These are phyloP conservation scores for Prinia subflava DNA, from an alignment of 2,113 vertebrate species.

Conservation along the genomic window DNA sequence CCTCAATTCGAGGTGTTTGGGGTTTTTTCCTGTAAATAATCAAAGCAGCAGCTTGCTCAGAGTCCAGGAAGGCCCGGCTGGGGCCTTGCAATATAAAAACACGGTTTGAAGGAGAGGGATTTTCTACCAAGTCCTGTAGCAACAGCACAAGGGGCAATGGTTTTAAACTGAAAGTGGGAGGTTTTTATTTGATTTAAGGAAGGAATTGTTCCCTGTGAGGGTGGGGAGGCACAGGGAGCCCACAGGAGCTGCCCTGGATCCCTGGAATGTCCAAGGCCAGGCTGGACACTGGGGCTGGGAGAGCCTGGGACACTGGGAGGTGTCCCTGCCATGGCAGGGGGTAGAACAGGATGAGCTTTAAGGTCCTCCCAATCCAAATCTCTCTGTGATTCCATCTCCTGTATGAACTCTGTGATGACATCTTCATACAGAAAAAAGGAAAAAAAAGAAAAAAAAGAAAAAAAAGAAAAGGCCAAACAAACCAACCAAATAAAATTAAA, in stretches of 20 bases:
- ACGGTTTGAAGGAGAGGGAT: background rate
- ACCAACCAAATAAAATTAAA: background rate
- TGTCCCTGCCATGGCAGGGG: accelerated
- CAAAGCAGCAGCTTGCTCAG: background rate
- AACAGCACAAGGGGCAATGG: background rate
- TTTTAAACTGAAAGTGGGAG: background rate
- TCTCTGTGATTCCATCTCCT: background rate
- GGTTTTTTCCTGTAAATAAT: background rate
- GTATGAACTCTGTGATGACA: background rate
- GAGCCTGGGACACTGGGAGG: accelerated
- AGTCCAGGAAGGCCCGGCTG: background rate
- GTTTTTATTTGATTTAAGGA: background rate
- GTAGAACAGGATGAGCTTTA: accelerated
- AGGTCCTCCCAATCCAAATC: background rate
- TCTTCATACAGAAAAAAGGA: background rate
- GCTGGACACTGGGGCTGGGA: background rate
- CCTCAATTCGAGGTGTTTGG: background rate
- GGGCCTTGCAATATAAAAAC: background rate
- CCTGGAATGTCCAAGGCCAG: background rate
- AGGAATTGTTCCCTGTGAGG: accelerated
- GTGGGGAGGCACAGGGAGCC: accelerated
- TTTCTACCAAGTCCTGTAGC: background rate
- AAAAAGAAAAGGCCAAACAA: background rate
- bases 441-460: too few relatives aligned
- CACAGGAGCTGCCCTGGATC: background rate